Evolutionary conservation across 2,113 vertebrate species (phyloP), one percentile per base, ranked within the genome.

Genomic region (Oenanthe oenanthe): DNA sequence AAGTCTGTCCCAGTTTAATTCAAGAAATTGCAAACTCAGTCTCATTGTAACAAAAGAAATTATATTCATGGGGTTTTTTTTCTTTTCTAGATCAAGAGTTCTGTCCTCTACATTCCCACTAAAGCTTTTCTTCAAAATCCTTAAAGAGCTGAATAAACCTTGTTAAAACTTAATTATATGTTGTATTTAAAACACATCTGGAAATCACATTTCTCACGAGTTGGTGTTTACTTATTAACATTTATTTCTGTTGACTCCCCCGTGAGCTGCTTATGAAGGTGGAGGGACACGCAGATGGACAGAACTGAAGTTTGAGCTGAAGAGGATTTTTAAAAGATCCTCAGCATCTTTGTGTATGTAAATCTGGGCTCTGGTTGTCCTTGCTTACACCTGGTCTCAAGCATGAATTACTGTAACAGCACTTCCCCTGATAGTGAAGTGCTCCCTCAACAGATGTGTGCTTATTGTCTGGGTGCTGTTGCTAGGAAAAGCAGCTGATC

Each of bases 401-500:
- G 76, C 42, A 47, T 28, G 48, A 88, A 78, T 81, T 77, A 47
- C 56, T 74, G 31, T n/a, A 93, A 31, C 38, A 80, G 40, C 51
- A 26, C n/a, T 77, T 85, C n/a, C 40, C 18, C 73, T 81, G 77
- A 53, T 61, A 79, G 53, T 40, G 20, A 60, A 65, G 36, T 26
- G 25, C 31, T 89, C 76, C 84, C 81, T 89, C 54, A 38, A 0
- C 45, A 68, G 80, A 32, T 42, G 32, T 50, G 57, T 78, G 53
- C 25, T 75, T 32, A 84, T 81, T 91, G 77, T 94, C 65, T 54
- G 19, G n/a, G 89, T 38, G 9, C 57, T 47, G 86, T 53, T 65
- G 61, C 84, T 75, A 84, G 80, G 80, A 93, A 91, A 92, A 84
- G 32, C 80, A 93, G 68, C 77, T 81, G 83, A 89, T 93, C 42